Conservation (phyloP, 2,888 invertebrate species). For the Phorcus lineatus region DNA sequence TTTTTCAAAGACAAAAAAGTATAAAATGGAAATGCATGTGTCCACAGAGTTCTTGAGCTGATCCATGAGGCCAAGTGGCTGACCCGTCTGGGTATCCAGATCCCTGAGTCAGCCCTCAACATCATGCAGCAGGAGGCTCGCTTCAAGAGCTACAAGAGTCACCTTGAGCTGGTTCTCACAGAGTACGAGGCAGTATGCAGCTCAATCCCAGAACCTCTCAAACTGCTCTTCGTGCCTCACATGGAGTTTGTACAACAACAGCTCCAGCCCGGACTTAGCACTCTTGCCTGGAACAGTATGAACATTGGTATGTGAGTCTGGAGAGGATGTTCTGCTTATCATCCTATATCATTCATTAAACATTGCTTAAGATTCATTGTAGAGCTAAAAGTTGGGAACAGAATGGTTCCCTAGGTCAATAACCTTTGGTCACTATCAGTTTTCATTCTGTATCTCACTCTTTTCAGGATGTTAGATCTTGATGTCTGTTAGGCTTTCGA, state of each 20-base stretch:
- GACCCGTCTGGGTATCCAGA: slow-evolving; percentile 71
- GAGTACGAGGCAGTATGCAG: slow-evolving; percentile 66
- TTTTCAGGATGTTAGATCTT: too few relatives aligned
- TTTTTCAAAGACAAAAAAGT: not conserved
- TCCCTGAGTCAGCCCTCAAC: slow-evolving; percentile 71
- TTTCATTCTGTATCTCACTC: too few relatives aligned
- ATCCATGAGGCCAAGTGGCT: slow-evolving; percentile 75
- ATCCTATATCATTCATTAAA: too few relatives aligned
- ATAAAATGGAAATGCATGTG: not conserved
- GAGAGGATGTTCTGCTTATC: too few relatives aligned
- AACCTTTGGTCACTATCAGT: too few relatives aligned
- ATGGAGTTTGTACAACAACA: slow-evolving; percentile 67
- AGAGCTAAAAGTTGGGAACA: too few relatives aligned
- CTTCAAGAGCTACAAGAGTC: slow-evolving; percentile 74
- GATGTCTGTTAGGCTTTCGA: too few relatives aligned
- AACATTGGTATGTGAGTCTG: slow-evolving; percentile 69
- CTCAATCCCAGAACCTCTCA: slow-evolving; percentile 68
- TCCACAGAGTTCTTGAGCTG: slow-evolving; percentile 70
- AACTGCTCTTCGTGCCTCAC: slow-evolving; percentile 68
- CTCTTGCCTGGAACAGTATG: slow-evolving; percentile 75
- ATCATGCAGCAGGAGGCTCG: slow-evolving; percentile 72
- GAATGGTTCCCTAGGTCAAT: too few relatives aligned
- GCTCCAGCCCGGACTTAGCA: slow-evolving; percentile 73
- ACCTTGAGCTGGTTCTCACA: slow-evolving; percentile 70
- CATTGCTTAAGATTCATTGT: too few relatives aligned